Conservation (phyloP, 1,140 invertebrate genomes). For the Brachionus plicatilis region DNA sequence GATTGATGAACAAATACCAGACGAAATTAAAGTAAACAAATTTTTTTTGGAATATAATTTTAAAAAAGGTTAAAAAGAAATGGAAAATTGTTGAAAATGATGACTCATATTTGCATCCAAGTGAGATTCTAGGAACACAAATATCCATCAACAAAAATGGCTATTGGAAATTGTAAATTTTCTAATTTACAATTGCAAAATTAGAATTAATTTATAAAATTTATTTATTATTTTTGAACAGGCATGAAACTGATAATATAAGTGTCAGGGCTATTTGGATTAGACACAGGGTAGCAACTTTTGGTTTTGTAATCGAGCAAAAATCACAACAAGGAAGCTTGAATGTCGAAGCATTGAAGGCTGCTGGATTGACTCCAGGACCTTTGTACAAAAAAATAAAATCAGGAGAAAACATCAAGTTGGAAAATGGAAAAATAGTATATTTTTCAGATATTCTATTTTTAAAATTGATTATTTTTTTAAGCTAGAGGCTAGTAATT, state of each 20-base stretch:
- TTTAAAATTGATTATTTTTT: neutral
- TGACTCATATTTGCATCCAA: slow-evolving; percentile 46
- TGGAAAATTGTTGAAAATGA: slow-evolving; percentile 42
- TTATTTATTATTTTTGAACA: neutral
- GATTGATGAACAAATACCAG: slow-evolving; percentile 47
- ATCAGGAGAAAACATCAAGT: slow-evolving; percentile 48
- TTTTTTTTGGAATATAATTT: neutral
- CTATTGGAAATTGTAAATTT: slow-evolving; percentile 50
- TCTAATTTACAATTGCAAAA: no score
- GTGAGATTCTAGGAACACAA: slow-evolving; percentile 47
- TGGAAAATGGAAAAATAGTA: slow-evolving; percentile 49
- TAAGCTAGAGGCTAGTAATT: neutral
- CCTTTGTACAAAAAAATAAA: slow-evolving; percentile 54
- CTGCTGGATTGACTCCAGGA: slow-evolving; percentile 51
- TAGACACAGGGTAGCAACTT: slow-evolving; percentile 55
- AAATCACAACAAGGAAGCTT: slow-evolving; percentile 49
- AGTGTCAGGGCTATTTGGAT: slow-evolving; percentile 52
- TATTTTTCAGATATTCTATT: neutral
- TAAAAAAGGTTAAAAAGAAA: neutral
- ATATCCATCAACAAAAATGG: slow-evolving; percentile 45
- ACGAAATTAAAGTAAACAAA: slow-evolving; percentile 46
- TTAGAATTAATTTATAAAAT: no score
- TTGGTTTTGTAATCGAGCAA: slow-evolving; percentile 55
- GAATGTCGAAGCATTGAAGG: slow-evolving; percentile 48
- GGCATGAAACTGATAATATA: slow-evolving; percentile 46